Conservation (phyloP, 2,113 vertebrate species). For the Chaenogobius annularis region DNA sequence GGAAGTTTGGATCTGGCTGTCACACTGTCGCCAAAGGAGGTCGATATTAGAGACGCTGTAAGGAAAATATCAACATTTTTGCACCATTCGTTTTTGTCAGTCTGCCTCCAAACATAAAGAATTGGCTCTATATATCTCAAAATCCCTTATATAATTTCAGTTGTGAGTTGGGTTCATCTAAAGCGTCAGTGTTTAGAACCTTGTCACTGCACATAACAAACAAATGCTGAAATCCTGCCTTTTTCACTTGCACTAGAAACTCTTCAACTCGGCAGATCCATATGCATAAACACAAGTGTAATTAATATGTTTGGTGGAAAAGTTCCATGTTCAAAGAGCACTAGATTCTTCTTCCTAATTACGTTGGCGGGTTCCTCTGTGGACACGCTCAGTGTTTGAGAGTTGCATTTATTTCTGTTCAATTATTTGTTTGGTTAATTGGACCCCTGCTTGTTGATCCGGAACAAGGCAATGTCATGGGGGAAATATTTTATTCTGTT, state of each 20-base stretch:
- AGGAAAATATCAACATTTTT: constrained; percentile 61
- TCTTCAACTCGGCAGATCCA: constrained; percentile 54
- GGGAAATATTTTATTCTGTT: constrained; percentile 76
- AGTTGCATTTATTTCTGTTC: constrained; percentile 76
- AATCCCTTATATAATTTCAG: background rate
- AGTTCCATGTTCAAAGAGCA: constrained; percentile 71
- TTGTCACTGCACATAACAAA: constrained; percentile 18
- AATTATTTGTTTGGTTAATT: constrained; percentile 78
- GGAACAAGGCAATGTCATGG: constrained; percentile 62
- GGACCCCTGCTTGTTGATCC: constrained; percentile 63
- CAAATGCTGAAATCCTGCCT: constrained; percentile 28
- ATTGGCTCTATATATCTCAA: background rate
- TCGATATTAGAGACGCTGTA: constrained; percentile 84
- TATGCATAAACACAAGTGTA: constrained; percentile 61
- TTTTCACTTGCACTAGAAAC: constrained; percentile 40
- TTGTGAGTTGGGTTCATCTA: constrained; percentile 8
- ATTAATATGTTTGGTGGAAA: constrained; percentile 61
- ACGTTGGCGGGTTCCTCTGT: constrained; percentile 56
- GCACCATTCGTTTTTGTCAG: constrained; percentile 2
- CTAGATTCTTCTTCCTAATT: constrained; percentile 60
- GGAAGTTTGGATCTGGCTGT: constrained; percentile 85
- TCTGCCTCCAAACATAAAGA: background rate
- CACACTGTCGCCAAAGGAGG: constrained; percentile 84
- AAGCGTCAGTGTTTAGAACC: constrained; percentile 12
- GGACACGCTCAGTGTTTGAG: constrained; percentile 55